phyloP scores from a whole-genome alignment of 2,113 vertebrate genomes.

The Tetrax tetrax region DNA sequence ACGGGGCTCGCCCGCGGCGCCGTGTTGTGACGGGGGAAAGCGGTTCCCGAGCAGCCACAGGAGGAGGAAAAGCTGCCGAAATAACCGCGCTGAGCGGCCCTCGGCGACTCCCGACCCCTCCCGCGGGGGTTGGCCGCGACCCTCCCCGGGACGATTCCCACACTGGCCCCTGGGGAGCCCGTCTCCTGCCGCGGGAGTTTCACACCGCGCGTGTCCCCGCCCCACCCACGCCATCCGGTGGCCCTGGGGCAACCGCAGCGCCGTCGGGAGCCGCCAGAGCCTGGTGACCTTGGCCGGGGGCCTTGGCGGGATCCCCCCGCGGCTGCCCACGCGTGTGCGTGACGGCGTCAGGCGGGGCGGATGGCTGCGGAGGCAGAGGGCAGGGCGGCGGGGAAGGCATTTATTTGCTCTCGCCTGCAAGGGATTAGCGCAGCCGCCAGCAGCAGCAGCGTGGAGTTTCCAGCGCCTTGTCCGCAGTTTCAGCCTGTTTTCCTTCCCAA shows the following conservation, averaged over 20 bases:
- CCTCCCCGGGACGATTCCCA: too few species aligned
- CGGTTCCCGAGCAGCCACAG: conserved; percentile 6
- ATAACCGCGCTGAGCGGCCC: neutral
- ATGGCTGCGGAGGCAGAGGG: neutral
- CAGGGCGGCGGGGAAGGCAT: neutral
- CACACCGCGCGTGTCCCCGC: neutral
- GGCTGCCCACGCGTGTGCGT: neutral
- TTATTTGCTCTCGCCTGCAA: neutral
- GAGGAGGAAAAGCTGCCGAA: conserved; percentile 12
- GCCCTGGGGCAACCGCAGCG: neutral
- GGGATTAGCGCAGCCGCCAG: neutral
- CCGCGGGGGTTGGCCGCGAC: neutral
- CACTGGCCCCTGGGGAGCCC: neutral
- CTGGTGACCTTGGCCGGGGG: neutral
- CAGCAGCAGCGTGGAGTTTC: neutral
- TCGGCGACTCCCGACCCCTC: neutral
- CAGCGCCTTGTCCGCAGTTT: neutral
- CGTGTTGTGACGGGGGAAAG: neutral
- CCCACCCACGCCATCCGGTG: neutral
- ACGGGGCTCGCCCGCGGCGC: conserved; percentile 3
- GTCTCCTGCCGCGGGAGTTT: neutral
- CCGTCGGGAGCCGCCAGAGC: neutral
- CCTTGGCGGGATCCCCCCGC: neutral
- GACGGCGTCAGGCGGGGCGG: neutral
- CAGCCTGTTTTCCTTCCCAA: conserved; percentile 19